Conservation (phyloP, 2,113 vertebrate species). For the Melanocharis versteri region DNA sequence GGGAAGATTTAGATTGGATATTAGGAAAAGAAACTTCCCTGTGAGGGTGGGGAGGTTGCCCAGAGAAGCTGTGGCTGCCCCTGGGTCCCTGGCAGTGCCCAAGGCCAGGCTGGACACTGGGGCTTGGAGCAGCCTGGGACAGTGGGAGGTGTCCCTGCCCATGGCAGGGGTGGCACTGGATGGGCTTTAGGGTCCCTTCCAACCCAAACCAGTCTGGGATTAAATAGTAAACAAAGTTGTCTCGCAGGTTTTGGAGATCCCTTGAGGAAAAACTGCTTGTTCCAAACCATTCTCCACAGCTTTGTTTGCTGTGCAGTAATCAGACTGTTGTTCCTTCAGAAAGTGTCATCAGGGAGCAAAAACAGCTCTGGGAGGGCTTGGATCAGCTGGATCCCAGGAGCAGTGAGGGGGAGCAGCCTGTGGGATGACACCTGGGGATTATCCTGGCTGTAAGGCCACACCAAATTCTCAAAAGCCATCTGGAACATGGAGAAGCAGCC, state of each 20-base stretch:
- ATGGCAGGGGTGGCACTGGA: background rate
- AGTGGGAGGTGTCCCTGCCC: background rate
- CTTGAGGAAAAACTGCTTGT: background rate
- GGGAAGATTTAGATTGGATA: background rate
- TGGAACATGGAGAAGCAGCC: background rate
- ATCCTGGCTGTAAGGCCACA: background rate
- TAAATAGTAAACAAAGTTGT: background rate
- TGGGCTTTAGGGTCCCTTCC: fast-evolving
- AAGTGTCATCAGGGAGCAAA: background rate
- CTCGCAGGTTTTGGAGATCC: background rate
- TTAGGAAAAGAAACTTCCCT: background rate
- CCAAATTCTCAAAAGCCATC: background rate
- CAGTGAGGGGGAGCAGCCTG: background rate
- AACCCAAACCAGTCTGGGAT: background rate
- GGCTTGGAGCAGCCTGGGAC: background rate
- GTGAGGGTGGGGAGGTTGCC: background rate
- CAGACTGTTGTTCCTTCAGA: background rate
- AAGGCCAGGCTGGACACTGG: background rate
- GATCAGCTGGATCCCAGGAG: background rate
- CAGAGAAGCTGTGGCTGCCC: background rate
- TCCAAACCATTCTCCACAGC: background rate
- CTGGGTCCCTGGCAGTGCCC: background rate
- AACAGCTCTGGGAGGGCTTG: background rate
- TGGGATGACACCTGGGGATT: background rate
- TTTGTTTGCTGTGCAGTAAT: background rate